Evolutionary conservation across 2,888 invertebrate genomes (phyloP), one percentile per base, ranked within the genome.

Genomic region (Hyalella azteca): DNA sequence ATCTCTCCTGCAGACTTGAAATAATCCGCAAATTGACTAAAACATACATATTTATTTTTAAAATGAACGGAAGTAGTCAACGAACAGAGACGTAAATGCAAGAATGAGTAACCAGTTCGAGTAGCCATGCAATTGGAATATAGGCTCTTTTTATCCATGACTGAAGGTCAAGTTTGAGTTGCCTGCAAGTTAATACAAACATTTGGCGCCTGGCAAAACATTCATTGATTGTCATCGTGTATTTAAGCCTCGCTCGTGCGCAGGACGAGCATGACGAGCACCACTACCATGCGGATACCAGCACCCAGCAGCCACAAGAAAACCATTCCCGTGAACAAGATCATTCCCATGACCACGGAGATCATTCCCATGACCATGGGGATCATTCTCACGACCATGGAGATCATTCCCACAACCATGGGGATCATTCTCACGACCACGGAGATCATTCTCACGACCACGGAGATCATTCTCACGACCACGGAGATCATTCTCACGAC

Each of bases 231-330:
- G n/a, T n/a, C n/a, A n/a, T n/a, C n/a, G n/a, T n/a, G n/a, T n/a
- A n/a, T n/a, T n/a, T n/a, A n/a, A 45, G 11, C 15, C 45, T 45
- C 45, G 11, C 22, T 59, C 59, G 11, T 59, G 15, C 15, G n/a
- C 75, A 75, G 75, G 75, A 75, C 45, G 75, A 45, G 45, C 75
- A 75, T 45, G 75, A 75, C 60, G 78, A 78, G 29, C 78, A 78
- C 40, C 32, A 59, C 41, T n/a, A 39, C 32, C 78, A 78, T n/a
- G 11, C 4, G 0, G 41, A 36, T 40, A 22, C 9, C n/a, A 45
- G 45, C 39, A 13, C 15, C 4, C 40, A 60, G 19, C 60, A 77
- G 4, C 4, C 9, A 29, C 45, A 66, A 2, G 13, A 45, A 7
- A 26, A 73, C 36, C 29, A 78, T 36, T 29, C 4, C 19, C 48